phyloP scores from a whole-genome alignment of 2,888 invertebrate genomes.

The Trimorus sp. region DNA sequence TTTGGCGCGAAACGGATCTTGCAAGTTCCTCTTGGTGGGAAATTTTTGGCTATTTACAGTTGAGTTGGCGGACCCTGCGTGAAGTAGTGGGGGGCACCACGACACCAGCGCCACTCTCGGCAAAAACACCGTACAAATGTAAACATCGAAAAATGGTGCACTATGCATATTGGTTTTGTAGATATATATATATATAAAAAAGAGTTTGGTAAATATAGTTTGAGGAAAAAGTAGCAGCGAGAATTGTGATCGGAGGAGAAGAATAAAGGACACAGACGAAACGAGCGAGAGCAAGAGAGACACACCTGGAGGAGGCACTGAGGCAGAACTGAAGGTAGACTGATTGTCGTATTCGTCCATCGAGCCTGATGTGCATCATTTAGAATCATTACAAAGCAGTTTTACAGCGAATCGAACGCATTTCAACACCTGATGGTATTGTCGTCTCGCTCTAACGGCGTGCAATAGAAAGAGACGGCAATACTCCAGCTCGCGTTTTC shows the following conservation, averaged over 20 bases:
- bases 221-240: conserved; percentile 56
- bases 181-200: background rate
- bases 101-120: conserved; percentile 13
- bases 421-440: conserved; percentile 16
- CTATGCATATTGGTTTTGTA: conserved; percentile 3
- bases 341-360: conserved; percentile 87
- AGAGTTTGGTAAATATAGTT: conserved; percentile 14
- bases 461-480: conserved; percentile 7
- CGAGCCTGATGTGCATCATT: conserved; percentile 81
- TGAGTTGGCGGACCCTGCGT: background rate
- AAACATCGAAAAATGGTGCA: conserved; percentile 27
- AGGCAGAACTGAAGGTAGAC: conserved; percentile 87
- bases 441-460: conserved; percentile 16
- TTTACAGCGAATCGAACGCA: conserved; percentile 74
- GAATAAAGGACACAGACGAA: conserved; percentile 68
- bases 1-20: no score
- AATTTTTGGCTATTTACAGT: no score
- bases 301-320: conserved; percentile 85
- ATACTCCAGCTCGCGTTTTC: conserved; percentile 1
- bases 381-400: conserved; percentile 80
- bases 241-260: conserved; percentile 69
- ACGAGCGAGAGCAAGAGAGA: conserved; percentile 77
- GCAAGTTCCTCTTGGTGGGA: no score
- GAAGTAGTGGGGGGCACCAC: background rate
- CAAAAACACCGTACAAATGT: conserved; percentile 4